Evolutionary conservation across 1,140 invertebrate genomes (phyloP), one percentile per base, ranked within the genome.

Genomic region (Carcinoscorpius rotundicauda): DNA sequence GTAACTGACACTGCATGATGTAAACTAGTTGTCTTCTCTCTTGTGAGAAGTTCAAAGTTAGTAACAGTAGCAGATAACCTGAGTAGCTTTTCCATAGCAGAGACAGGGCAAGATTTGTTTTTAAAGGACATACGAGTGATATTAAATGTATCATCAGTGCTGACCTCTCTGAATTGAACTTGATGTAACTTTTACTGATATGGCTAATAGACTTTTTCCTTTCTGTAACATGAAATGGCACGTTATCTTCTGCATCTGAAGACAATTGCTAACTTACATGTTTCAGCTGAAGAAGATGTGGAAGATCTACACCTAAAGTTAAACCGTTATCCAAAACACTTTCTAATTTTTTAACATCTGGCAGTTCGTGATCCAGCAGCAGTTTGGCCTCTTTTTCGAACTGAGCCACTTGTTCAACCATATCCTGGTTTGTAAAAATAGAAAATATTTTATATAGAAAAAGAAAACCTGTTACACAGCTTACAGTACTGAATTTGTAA

Each of bases 241-340:
- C 1, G n/a, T 6, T n/a, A 8, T 55, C 6, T 8, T n/a, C 3
- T 8, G 6, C 53, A 8, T 55, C 6, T 55, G 53, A 55, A 55
- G 53, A 55, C 6, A 55, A 55, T 8, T 55, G n/a, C 6, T 8
- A 6, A 68, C 72, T 77, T 73, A 86, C 87, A 75, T 91, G 86
- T 77, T 86, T 86, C 3, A 91, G 80, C 62, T 84, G 81, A 8
- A 83, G 78, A 65, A 94, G 81, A 72, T 89, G 85, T 1, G 88
- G 88, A 57, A 96, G 78, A 73, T 94, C 89, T 51, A 95, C 89
- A 74, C 92, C 91, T 53, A 94, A 81, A 4, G 83, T 84, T 66
- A 85, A 82, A 55, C 89, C 89, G 71, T 86, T 83, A 49, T 87
- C 85, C 51, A 89, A 82, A 56, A 86, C 83, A 10, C 82, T 81